Evolutionary conservation across 1,140 invertebrate genomes (phyloP).

Genomic region (Cydia fagiglandana): DNA sequence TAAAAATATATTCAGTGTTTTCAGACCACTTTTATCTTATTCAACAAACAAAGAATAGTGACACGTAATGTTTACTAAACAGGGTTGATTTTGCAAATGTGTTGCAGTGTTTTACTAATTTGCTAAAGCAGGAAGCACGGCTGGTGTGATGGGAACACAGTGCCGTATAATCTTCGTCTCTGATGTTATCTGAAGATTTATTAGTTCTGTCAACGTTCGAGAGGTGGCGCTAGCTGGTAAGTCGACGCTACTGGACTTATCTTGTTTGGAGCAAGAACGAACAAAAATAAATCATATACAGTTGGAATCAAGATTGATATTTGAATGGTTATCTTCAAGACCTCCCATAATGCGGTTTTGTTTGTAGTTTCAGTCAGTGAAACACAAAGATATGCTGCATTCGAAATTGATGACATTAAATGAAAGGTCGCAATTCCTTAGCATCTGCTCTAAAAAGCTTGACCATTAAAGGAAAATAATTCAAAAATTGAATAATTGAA

Average conservation of each 20-base stretch:
- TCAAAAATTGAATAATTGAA: constrained; percentile 50
- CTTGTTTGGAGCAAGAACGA: constrained; percentile 38
- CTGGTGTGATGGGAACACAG: constrained; percentile 70
- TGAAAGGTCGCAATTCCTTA: constrained; percentile 24
- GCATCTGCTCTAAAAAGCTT: constrained; percentile 33
- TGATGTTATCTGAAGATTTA: constrained; percentile 78
- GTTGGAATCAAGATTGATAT: neutral
- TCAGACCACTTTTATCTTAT: constrained; percentile 41
- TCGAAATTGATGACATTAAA: neutral
- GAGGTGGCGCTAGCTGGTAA: constrained; percentile 71
- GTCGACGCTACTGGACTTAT: constrained; percentile 65
- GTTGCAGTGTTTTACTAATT: constrained; percentile 68
- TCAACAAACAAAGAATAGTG: constrained; percentile 41
- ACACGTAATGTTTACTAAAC: constrained; percentile 44
- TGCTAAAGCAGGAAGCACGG: constrained; percentile 74
- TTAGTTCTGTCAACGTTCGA: constrained; percentile 73
- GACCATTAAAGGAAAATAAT: constrained; percentile 43
- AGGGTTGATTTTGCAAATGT: constrained; percentile 54
- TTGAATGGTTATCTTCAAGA: neutral
- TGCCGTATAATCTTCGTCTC: constrained; percentile 75
- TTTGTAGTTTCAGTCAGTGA: neutral
- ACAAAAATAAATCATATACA: neutral
- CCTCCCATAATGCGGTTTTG: constrained; percentile 14
- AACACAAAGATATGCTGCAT: neutral
- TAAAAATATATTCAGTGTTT: constrained; percentile 69